phyloP scores from a whole-genome alignment of 2,888 invertebrate species.

The Cheilosia variabilis region DNA sequence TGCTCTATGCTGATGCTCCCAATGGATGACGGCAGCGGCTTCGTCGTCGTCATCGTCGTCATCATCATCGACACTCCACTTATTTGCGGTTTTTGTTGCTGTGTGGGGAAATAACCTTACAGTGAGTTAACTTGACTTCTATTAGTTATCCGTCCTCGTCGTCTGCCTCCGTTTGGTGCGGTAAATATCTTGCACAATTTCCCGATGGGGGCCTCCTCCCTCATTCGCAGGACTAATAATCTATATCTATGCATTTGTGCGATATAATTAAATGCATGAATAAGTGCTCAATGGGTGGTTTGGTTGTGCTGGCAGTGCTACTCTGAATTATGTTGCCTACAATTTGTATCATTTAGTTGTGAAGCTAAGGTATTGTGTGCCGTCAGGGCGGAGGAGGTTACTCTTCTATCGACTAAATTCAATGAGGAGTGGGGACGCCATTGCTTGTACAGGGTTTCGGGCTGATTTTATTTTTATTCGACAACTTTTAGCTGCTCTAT shows the following conservation, averaged over 20 bases:
- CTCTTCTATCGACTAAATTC: slow-evolving; percentile 27
- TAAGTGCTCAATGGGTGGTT: slow-evolving; percentile 50
- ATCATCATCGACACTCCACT: slow-evolving; percentile 58
- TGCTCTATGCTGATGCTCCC: slow-evolving; percentile 8
- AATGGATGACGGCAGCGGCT: slow-evolving; percentile 23
- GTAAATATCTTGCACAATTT: slow-evolving; percentile 26
- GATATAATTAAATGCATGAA: slow-evolving; percentile 71
- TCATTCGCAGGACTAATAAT: slow-evolving; percentile 46
- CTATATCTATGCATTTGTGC: slow-evolving; percentile 45
- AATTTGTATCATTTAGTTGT: slow-evolving; percentile 61
- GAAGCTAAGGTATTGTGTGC: slow-evolving; percentile 41
- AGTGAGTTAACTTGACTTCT: slow-evolving; percentile 50
- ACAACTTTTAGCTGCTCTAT: slow-evolving; percentile 24
- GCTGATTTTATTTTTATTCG: slow-evolving; percentile 55
- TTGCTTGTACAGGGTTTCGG: neutral
- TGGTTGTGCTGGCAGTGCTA: slow-evolving; percentile 36
- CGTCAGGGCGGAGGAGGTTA: neutral
- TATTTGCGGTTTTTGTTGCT: slow-evolving; percentile 64
- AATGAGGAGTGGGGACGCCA: slow-evolving; percentile 27
- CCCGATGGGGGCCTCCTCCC: neutral
- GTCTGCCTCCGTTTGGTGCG: neutral
- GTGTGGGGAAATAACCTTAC: slow-evolving; percentile 34
- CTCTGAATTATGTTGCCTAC: slow-evolving; percentile 30
- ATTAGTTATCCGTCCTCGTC: slow-evolving; percentile 1
- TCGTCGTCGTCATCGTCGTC: slow-evolving; percentile 21